Conservation (phyloP, 2,113 vertebrate genomes). For the Oxygymnocypris stewartii region DNA sequence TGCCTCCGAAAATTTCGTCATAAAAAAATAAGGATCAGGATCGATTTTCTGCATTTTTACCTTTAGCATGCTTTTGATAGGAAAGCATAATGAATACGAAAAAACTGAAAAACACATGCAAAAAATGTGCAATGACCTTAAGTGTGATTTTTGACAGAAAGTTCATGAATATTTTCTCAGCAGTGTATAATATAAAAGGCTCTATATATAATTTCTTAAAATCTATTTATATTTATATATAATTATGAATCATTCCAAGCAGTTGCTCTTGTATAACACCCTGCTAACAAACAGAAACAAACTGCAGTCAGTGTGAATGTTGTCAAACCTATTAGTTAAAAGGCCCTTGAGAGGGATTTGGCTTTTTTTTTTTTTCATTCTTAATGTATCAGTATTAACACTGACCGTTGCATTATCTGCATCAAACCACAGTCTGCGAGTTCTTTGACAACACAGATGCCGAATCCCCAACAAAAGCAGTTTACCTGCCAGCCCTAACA, state of each 20-base stretch:
- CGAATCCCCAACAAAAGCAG: neutral
- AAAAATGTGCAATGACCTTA: too few relatives aligned
- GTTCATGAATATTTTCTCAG: neutral
- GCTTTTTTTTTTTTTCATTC: neutral
- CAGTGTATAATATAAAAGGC: neutral
- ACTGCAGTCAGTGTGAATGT: neutral
- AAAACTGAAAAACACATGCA: too few relatives aligned
- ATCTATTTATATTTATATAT: neutral
- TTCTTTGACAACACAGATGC: neutral
- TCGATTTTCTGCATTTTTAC: too few relatives aligned
- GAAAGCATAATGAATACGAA: too few relatives aligned
- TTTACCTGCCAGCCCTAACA: constrained; percentile 6
- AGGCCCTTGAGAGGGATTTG: neutral
- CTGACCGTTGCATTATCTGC: neutral
- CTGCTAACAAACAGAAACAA: neutral
- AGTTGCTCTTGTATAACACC: neutral
- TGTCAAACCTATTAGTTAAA: neutral
- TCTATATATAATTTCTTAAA: neutral
- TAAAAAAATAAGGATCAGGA: too few relatives aligned
- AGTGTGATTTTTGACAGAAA: neutral
- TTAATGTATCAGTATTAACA: neutral
- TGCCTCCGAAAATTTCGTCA: too few relatives aligned
- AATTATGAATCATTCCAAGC: neutral
- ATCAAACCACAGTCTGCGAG: neutral
- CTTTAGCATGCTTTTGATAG: too few relatives aligned